Percentiles rank a stretch among this genome's conserved stretches.
phyloP scores from a whole-genome alignment of 1,140 invertebrate species.

The Tetragonula clypearis region DNA sequence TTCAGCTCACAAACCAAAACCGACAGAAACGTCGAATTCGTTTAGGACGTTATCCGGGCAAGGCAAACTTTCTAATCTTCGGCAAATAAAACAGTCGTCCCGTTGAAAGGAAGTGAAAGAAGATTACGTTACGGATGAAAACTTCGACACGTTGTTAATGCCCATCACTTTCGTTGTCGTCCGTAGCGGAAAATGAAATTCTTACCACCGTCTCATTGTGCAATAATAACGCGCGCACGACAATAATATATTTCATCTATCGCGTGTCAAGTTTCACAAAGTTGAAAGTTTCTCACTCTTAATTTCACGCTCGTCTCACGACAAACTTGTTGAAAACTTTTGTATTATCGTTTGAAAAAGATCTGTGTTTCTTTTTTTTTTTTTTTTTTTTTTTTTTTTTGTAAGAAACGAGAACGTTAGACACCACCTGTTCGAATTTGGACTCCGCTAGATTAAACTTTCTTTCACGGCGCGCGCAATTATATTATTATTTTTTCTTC shows the following conservation, averaged over 20 bases:
- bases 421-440: not conserved
- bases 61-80: not conserved
- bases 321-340: not conserved
- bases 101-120: not conserved
- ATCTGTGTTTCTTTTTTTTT: not conserved
- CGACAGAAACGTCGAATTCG: no score
- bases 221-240: no score
- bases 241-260: not conserved
- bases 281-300: not conserved
- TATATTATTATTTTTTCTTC: not conserved
- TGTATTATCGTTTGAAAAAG: not conserved
- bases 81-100: no score
- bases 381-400: no score
- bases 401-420: not conserved
- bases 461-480: not conserved
- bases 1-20: not conserved
- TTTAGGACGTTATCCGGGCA: not conserved
- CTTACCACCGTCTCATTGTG: not conserved
- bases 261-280: not conserved
- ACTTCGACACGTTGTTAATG: not conserved
- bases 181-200: slow-evolving; percentile 17
- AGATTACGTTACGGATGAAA: not conserved
- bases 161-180: not conserved
- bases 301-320: not conserved
- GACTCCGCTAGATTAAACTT: not conserved